These are phyloP conservation scores for Trachelus iudaicus DNA, from an alignment of 2,888 invertebrate genomes.

Conservation along the genomic window DNA sequence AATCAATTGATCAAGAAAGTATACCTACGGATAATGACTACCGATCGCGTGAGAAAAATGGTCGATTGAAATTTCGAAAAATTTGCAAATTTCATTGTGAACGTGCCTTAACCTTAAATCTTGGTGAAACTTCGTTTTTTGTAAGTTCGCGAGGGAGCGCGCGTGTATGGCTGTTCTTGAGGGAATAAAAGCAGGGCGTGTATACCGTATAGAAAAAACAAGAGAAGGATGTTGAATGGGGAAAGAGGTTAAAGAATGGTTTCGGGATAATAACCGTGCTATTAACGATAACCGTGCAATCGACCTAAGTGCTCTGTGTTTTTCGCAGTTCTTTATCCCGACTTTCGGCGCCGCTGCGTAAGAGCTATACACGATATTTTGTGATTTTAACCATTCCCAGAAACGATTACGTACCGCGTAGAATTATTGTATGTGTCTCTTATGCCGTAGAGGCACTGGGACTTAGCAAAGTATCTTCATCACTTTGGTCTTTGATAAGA, in stretches of 20 bases:
- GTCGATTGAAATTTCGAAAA: neutral
- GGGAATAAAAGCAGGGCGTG: neutral
- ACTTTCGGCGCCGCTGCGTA: neutral
- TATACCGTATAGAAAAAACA: neutral
- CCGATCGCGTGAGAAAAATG: neutral
- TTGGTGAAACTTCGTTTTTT: neutral
- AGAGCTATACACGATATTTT: neutral
- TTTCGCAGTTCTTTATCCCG: constrained; percentile 2
- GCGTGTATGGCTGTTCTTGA: neutral
- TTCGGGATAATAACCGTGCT: constrained; percentile 22
- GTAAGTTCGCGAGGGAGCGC: neutral
- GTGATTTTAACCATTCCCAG: neutral
- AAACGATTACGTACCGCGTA: neutral
- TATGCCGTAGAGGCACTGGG: neutral
- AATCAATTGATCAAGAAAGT: too few relatives aligned
- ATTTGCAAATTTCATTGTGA: neutral
- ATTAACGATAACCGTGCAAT: constrained; percentile 24
- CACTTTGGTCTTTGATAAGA: neutral
- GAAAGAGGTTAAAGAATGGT: constrained; percentile 12
- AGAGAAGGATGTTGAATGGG: neutral
- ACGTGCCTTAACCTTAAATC: neutral
- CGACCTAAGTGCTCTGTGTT: constrained; percentile 29
- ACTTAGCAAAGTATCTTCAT: neutral
- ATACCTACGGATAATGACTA: too few relatives aligned
- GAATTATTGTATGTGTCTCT: neutral